Conservation (phyloP, 2,888 invertebrate species). For the Diarsia dahlii region DNA sequence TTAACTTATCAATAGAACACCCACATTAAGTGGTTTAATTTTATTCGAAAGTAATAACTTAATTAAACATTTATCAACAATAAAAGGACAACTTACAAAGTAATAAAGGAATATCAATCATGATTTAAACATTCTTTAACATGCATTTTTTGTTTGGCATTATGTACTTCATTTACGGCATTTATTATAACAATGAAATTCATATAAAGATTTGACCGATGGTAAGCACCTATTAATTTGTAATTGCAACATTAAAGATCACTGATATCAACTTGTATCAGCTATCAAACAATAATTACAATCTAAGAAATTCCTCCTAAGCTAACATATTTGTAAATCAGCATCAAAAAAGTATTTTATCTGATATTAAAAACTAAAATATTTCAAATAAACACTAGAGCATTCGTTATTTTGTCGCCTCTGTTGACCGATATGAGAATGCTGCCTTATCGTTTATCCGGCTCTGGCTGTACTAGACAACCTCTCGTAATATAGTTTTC, state of each 20-base stretch:
- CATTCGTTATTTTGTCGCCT: slow-evolving; percentile 41
- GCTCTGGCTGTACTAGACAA: slow-evolving; percentile 22
- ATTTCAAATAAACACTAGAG: slow-evolving; percentile 27
- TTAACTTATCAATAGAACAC: slow-evolving; percentile 23
- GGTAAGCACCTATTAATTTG: slow-evolving; percentile 53
- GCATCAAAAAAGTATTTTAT: slow-evolving; percentile 27
- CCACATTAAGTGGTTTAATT: slow-evolving; percentile 36
- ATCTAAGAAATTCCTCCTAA: slow-evolving; percentile 23
- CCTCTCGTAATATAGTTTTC: slow-evolving; percentile 23
- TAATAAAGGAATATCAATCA: slow-evolving; percentile 42
- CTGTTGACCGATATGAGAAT: slow-evolving; percentile 50
- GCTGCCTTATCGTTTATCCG: slow-evolving; percentile 25
- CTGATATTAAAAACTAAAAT: slow-evolving; percentile 22
- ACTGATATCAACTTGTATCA: slow-evolving; percentile 21
- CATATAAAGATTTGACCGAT: slow-evolving; percentile 37
- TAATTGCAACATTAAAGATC: slow-evolving; percentile 36
- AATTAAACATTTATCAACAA: slow-evolving; percentile 54
- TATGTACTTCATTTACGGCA: slow-evolving; percentile 16
- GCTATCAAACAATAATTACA: slow-evolving; percentile 37
- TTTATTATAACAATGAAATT: slow-evolving; percentile 34
- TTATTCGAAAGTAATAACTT: slow-evolving; percentile 55
- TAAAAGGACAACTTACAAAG: slow-evolving; percentile 44
- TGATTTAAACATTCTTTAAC: slow-evolving; percentile 28
- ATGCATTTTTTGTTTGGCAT: slow-evolving; percentile 45
- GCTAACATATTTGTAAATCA: slow-evolving; percentile 37